Evolutionary conservation across 1,140 invertebrate species (phyloP).

Genomic region (Trachymyrmex cornetzi): DNA sequence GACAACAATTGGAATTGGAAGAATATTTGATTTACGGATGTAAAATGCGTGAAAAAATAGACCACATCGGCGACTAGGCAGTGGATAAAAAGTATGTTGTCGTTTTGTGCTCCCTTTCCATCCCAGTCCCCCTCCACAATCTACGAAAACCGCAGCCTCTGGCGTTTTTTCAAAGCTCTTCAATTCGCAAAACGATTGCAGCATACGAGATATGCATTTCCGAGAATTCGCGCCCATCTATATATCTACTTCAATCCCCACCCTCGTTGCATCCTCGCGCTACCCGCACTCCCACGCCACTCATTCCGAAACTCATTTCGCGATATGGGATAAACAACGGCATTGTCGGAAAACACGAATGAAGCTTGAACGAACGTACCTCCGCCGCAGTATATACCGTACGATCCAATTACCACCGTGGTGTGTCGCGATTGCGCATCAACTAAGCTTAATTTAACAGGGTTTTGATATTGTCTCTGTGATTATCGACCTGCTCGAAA

Average conservation of each 20-base stretch:
- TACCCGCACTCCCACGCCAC: constrained; percentile 44
- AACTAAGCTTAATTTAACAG: constrained; percentile 32
- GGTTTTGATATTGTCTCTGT: not conserved
- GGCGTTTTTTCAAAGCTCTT: constrained; percentile 38
- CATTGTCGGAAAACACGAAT: constrained; percentile 62
- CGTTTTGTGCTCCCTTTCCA: not conserved
- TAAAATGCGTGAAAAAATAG: constrained; percentile 51
- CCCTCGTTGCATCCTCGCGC: not conserved
- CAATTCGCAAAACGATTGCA: constrained; percentile 60
- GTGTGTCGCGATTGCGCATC: constrained; percentile 20
- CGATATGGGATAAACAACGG: constrained; percentile 70
- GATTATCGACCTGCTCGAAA: not conserved
- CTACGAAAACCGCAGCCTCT: not conserved
- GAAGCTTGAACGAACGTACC: constrained; percentile 29
- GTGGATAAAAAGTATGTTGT: constrained; percentile 24
- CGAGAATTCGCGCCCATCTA: constrained; percentile 31
- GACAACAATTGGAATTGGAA: not conserved
- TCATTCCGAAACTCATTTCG: constrained; percentile 70
- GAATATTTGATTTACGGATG: constrained; percentile 21
- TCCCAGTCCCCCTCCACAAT: no score
- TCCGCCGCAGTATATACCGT: not conserved
- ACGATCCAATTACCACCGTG: constrained; percentile 65
- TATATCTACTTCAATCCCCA: not conserved
- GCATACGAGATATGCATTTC: constrained; percentile 58
- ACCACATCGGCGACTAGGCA: constrained; percentile 1